Evolutionary conservation across 2,113 vertebrate genomes (phyloP), one percentile per base, ranked within the genome.

Genomic region (Natator depressus): DNA sequence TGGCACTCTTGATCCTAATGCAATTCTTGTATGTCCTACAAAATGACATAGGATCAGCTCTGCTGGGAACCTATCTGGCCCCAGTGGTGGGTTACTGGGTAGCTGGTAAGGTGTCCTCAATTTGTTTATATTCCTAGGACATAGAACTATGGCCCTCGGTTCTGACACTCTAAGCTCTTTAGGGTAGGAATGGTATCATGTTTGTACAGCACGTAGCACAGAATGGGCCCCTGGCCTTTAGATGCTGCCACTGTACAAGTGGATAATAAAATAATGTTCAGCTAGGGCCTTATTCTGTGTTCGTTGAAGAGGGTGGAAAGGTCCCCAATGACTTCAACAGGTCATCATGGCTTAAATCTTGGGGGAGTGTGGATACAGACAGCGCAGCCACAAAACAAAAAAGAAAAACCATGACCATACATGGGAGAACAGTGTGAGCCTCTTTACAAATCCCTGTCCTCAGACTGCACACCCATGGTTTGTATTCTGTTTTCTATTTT

Each of bases 161-260:
- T 81, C 8, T 55, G 46, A 72, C 6, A 25, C 49, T 38, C 10
- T n/a, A 55, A 25, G 8, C 5, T 86, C 59, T 85, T 69, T 12
- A 91, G 24, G 24, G 16, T 12, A 20, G 4, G 7, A 19, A 0
- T 5, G 1, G 29, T 82, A 1, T 1, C 42, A 12, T 81, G 19
- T 31, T 85, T 83, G 1, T 2, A 19, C 1, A 19, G 11, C 49
- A 13, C 19, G 80, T 88, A 78, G 0, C 8, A 12, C 78, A 8
- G 22, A 80, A 50, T 3, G n/a, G 5, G 3, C 27, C 8, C 17
- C 65, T 50, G 27, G 0, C 3, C 80, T 84, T 20, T 69, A 9
- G 80, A 2, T 35, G 1, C 5, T 87, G 5, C 35, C 10, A 27
- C 0, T 0, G 22, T 1, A 1, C 2, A 53, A 82, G 72, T 27